Evolutionary conservation across 2,888 invertebrate species (phyloP).

Genomic region (Lochmaea crataegi): DNA sequence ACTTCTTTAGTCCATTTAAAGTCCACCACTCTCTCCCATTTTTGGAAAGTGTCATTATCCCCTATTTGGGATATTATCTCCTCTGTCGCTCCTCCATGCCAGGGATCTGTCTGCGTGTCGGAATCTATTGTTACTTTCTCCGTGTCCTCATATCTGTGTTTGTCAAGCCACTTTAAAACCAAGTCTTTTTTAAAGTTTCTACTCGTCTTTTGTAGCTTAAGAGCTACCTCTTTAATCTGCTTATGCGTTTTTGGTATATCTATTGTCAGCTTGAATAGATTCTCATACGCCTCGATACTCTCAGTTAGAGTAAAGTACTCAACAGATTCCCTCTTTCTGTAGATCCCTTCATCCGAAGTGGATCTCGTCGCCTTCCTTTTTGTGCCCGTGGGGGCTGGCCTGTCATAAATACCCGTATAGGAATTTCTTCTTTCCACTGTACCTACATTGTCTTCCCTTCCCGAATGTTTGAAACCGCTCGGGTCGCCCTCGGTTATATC

Average conservation of each 20-base stretch:
- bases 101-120: slow-evolving; percentile 2
- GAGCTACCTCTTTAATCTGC: not conserved
- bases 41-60: not conserved
- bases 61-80: not conserved
- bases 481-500: not conserved
- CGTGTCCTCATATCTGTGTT: not conserved
- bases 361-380: not conserved
- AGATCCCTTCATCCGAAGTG: not conserved
- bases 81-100: not conserved
- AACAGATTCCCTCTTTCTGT: not conserved
- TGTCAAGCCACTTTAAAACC: not conserved
- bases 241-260: not conserved
- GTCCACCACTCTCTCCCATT: not conserved
- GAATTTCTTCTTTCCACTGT: not conserved
- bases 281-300: not conserved
- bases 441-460: not conserved
- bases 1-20: not conserved
- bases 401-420: not conserved
- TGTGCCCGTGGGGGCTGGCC: not conserved
- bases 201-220: not conserved
- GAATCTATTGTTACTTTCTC: not conserved
- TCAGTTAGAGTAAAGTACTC: not conserved
- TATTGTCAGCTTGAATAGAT: not conserved
- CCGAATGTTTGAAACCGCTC: not conserved
- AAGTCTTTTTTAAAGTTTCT: not conserved